Percentiles rank a stretch among this genome's conserved stretches.
phyloP scores from a whole-genome alignment of 2,797 vertebrate genomes.

The Propithecus deckenii region DNA sequence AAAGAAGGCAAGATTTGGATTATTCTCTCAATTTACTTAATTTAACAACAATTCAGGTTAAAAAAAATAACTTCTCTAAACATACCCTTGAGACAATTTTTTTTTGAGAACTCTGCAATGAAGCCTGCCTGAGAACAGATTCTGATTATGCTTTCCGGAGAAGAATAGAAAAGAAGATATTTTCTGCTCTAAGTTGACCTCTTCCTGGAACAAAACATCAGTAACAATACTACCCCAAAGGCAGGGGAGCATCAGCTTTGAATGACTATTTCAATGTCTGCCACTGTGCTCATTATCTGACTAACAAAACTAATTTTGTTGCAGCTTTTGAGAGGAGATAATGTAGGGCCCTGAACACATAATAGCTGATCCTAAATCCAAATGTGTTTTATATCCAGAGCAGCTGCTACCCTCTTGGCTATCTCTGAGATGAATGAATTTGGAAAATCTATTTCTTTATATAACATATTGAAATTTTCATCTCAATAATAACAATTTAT shows the following conservation, averaged over 20 bases:
- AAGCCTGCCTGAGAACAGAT: not conserved
- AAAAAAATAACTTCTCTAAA: not conserved
- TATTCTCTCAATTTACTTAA: not conserved
- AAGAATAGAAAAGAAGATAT: not conserved
- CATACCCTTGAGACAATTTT: not conserved
- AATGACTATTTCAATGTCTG: not conserved
- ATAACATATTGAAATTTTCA: slow-evolving; percentile 26
- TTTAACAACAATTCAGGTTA: not conserved
- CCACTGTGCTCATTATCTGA: slow-evolving; percentile 10
- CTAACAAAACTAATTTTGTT: slow-evolving; percentile 37
- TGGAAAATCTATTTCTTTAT: not conserved
- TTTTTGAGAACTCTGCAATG: not conserved
- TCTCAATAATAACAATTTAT: slow-evolving; percentile 12
- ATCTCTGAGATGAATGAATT: not conserved
- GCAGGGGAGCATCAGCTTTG: not conserved
- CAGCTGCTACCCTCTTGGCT: slow-evolving; percentile 33
- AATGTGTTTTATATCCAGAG: not conserved
- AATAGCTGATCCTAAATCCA: not conserved
- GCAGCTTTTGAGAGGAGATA: not conserved
- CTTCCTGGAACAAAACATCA: not conserved
- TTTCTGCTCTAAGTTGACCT: not conserved
- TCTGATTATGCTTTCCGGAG: not conserved
- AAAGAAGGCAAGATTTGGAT: not conserved
- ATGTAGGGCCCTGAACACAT: not conserved
- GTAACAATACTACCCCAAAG: not conserved